Conservation (phyloP, 2,888 invertebrate genomes). For the Mythimna pallens region DNA sequence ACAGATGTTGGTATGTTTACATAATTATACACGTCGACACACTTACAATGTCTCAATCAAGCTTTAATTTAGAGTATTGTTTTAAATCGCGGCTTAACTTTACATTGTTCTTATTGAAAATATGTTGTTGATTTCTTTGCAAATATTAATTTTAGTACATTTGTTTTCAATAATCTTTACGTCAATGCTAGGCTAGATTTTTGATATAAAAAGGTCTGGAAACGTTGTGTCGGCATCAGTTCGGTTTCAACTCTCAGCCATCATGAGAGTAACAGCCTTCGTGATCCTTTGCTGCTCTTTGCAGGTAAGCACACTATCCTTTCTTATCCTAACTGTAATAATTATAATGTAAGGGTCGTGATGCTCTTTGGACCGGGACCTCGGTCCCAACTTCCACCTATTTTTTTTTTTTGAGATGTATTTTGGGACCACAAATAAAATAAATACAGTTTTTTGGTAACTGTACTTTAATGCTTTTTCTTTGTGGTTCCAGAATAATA, state of each 20-base stretch:
- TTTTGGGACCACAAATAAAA: too few relatives aligned
- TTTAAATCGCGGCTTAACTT: conserved; percentile 68
- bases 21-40: conserved; percentile 4
- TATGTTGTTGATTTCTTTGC: conserved; percentile 68
- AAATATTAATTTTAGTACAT: conserved; percentile 74
- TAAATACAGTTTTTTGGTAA: too few relatives aligned
- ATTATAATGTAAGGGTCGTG: not conserved
- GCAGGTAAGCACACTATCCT: conserved; percentile 78
- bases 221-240: conserved; percentile 77
- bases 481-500: too few relatives aligned
- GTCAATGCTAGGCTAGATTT: conserved; percentile 64
- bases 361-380: too few relatives aligned
- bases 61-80: conserved; percentile 79
- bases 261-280: conserved; percentile 85
- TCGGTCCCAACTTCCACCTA: too few relatives aligned
- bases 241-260: conserved; percentile 84
- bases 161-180: conserved; percentile 63
- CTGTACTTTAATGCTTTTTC: too few relatives aligned
- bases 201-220: conserved; percentile 79
- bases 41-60: conserved; percentile 71
- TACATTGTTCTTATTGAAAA: conserved; percentile 74
- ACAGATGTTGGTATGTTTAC: conserved; percentile 41
- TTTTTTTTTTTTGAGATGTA: too few relatives aligned
- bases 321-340: not conserved
- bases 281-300: conserved; percentile 87